Evolutionary conservation across 2,888 invertebrate species (phyloP), one percentile per base, ranked within the genome.

Genomic region (Drosophila paracracens): DNA sequence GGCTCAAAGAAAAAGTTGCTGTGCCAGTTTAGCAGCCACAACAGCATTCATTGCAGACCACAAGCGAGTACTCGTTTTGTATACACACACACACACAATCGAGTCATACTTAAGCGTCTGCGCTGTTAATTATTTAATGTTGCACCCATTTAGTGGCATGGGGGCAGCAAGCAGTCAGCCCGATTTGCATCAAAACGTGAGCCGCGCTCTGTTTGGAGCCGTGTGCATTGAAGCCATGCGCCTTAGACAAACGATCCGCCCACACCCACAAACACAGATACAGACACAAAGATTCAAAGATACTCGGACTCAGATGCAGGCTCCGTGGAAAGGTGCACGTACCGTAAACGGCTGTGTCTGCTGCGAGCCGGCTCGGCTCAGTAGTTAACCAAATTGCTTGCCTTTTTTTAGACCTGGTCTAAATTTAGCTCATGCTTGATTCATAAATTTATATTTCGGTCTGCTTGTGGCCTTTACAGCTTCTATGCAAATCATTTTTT

Each of bases 61-160:
- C 78, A 78, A 70, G 51, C 65, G 65, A 40, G 76, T 70, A 65
- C 58, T 71, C 59, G 68, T 65, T 50, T 36, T 54, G 21, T 18
- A 21, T 46, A 67, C 27, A 18, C 46, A 54, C 51, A 35, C 60
- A 38, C 58, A 43, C 61, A 38, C 36, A 43, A 6, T 59, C 40
- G 31, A 63, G 48, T 54, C 36, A 46, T 52, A 58, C 36, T 52
- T 52, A 57, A 38, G 21, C 43, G 46, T 48, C 29, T 51, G 58
- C 74, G 83, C 70, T 81, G 89, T 87, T 88, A 88, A 88, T 88
- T 89, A 88, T 88, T 88, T 88, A 89, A 88, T 88, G 89, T 85
- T 83, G 85, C 85, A 76, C 77, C 84, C 87, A 89, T 88, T 87
- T 87, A 43, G 27, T 29, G 40, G 87, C 60, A 62, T 71, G 73